Evolutionary conservation across 2,797 vertebrate genomes (phyloP).

Genomic region (Saxicola maurus): DNA sequence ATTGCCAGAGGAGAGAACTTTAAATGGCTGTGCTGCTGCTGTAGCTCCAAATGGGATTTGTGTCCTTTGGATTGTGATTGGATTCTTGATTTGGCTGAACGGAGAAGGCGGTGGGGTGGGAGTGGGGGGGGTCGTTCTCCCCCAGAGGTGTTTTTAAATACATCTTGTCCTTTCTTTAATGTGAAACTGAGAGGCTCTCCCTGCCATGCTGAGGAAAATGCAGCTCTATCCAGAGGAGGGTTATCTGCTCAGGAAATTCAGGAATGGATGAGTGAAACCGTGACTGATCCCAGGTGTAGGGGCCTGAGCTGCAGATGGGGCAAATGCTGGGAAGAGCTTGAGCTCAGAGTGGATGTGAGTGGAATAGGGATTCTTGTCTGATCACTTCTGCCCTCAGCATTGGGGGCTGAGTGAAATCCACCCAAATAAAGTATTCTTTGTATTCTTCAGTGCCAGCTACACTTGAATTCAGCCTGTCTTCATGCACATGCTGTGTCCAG

Average conservation of each 20-base stretch:
- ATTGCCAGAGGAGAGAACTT: constrained; percentile 14
- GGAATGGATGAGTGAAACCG: neutral
- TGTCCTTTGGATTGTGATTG: constrained; percentile 43
- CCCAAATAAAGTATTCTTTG: neutral
- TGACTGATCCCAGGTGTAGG: neutral
- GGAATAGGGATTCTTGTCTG: neutral
- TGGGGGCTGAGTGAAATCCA: neutral
- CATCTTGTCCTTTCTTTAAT: neutral
- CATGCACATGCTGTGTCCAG: neutral
- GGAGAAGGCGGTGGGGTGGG: neutral
- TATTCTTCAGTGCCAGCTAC: neutral
- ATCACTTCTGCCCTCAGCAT: neutral
- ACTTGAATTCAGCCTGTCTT: neutral
- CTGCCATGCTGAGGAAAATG: neutral
- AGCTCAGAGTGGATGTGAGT: neutral
- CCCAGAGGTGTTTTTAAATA: constrained; percentile 18
- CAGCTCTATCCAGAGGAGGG: neutral
- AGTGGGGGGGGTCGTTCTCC: neutral
- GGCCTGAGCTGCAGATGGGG: neutral
- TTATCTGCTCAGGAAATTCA: neutral
- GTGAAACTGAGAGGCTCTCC: neutral
- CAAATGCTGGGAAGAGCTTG: neutral
- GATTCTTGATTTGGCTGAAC: constrained; percentile 40
- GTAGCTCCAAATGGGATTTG: constrained; percentile 42
- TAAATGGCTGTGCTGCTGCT: constrained; percentile 41